A percentile compares a stretch with the other conserved stretches of the same genome.
Evolutionary conservation across 2,888 invertebrate genomes (phyloP).

Genomic region (Sesia apiformis): DNA sequence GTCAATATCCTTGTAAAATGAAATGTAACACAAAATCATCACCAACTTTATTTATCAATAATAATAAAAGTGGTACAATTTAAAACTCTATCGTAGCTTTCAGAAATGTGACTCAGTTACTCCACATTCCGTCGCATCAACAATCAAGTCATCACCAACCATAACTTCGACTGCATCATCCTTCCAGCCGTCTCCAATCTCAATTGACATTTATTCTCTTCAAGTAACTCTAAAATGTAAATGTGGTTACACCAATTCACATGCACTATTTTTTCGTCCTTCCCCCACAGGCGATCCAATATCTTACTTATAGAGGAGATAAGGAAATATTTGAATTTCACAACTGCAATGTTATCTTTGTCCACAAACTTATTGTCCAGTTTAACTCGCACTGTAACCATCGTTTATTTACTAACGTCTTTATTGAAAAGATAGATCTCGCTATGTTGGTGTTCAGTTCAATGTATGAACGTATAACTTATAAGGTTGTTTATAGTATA

Average conservation of each 20-base stretch:
- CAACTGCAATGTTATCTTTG: slow-evolving; percentile 15
- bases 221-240: slow-evolving; percentile 68
- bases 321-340: background rate
- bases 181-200: slow-evolving; percentile 26
- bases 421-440: slow-evolving; percentile 57
- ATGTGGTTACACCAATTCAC: slow-evolving; percentile 56
- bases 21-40: too few relatives aligned
- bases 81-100: background rate
- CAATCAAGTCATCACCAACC: slow-evolving; percentile 49
- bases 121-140: slow-evolving; percentile 37
- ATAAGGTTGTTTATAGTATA: slow-evolving; percentile 50
- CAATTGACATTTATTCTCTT: slow-evolving; percentile 70
- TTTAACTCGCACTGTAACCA: slow-evolving; percentile 52
- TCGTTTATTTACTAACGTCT: slow-evolving; percentile 58
- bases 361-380: slow-evolving; percentile 36
- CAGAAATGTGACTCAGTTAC: slow-evolving; percentile 25
- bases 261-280: slow-evolving; percentile 7
- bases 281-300: background rate
- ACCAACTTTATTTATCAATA: too few relatives aligned
- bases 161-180: slow-evolving; percentile 54
- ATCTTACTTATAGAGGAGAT: too few relatives aligned
- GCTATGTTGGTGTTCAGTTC: slow-evolving; percentile 34
- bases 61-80: too few relatives aligned
- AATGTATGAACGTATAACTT: slow-evolving; percentile 38
- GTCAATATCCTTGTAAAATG: too few relatives aligned